These are phyloP conservation scores for Oreocharis arfaki DNA, from an alignment of 2,113 vertebrate genomes.

Conservation along the genomic window DNA sequence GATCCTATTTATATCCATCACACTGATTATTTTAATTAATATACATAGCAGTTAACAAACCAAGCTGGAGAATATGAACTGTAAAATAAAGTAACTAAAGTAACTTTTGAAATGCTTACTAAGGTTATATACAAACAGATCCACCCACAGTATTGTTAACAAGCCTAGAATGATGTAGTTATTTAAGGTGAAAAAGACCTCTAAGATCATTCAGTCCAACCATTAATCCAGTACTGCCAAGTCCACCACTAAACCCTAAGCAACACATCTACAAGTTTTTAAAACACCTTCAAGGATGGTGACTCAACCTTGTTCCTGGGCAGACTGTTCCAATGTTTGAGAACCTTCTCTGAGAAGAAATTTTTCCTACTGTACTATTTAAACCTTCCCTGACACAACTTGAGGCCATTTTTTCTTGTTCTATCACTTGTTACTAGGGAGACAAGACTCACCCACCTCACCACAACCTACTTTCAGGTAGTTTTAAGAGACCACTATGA, in stretches of 20 bases:
- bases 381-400: neutral
- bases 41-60: neutral
- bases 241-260: neutral
- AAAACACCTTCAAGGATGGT: neutral
- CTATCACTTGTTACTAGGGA: neutral
- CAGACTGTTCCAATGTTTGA: neutral
- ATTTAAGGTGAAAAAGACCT: neutral
- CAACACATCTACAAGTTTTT: neutral
- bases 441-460: neutral
- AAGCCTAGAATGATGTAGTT: neutral
- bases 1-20: neutral
- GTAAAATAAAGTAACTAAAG: neutral
- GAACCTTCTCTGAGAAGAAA: neutral
- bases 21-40: neutral
- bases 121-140: neutral
- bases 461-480: neutral
- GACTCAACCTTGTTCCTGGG: neutral
- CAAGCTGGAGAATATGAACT: neutral
- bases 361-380: neutral
- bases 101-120: neutral
- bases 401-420: neutral
- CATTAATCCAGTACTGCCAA: neutral
- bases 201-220: neutral
- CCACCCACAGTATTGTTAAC: neutral
- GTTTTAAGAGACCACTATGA: neutral